A percentile compares a stretch with the other conserved stretches of the same genome.
Evolutionary conservation across 2,113 vertebrate species (phyloP).

Genomic region (Nipponia nippon): DNA sequence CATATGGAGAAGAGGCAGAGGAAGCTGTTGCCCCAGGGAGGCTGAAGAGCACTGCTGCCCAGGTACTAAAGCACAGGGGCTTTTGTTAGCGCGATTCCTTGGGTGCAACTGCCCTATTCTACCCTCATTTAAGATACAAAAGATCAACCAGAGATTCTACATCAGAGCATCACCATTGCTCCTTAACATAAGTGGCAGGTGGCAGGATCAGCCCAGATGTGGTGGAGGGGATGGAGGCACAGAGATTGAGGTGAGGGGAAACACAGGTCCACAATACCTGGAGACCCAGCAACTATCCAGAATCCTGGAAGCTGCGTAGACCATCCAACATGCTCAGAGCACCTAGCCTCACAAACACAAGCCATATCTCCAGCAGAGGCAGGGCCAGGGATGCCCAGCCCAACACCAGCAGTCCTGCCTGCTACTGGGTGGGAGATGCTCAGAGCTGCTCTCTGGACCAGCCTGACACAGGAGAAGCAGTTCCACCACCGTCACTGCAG

Average conservation of each 20-base stretch:
- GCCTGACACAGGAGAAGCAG: not conserved
- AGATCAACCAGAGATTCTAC: not conserved
- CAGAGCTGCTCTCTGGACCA: not conserved
- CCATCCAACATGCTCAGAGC: not conserved
- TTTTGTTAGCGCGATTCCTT: not conserved
- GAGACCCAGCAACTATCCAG: not conserved
- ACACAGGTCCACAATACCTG: not conserved
- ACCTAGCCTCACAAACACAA: not conserved
- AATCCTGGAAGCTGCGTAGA: not conserved
- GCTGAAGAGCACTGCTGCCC: not conserved
- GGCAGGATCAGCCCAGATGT: not conserved
- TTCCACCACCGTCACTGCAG: not conserved
- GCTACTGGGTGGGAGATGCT: not conserved
- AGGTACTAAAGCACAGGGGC: not conserved
- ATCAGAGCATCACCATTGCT: not conserved
- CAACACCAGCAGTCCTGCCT: not conserved
- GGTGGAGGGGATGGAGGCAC: not conserved
- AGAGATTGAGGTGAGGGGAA: not conserved
- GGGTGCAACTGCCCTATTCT: not conserved
- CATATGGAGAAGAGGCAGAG: not conserved
- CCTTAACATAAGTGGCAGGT: not conserved
- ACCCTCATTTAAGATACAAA: not conserved
- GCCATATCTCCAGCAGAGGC: not conserved
- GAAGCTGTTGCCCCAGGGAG: not conserved
- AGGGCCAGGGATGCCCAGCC: not conserved